These are phyloP conservation scores for Atherix ibis DNA, from an alignment of 2,888 invertebrate genomes.

Conservation along the genomic window DNA sequence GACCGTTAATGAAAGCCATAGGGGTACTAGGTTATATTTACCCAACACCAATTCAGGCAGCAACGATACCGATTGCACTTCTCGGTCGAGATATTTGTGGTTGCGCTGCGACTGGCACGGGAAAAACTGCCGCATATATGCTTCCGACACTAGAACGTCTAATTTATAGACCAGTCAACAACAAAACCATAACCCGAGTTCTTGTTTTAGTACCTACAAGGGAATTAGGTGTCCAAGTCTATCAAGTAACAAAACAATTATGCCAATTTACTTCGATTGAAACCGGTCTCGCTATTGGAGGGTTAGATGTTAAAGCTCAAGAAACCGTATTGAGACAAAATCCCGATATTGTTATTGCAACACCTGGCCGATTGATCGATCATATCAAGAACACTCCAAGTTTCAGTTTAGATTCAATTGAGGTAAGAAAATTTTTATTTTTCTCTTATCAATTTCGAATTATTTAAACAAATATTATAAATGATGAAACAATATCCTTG, in stretches of 20 bases:
- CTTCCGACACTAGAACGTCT: conserved; percentile 89
- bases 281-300: conserved; percentile 73
- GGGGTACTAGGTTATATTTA: conserved; percentile 75
- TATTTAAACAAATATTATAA: conserved; percentile 38
- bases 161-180: conserved; percentile 64
- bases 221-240: conserved; percentile 95
- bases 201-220: conserved; percentile 91
- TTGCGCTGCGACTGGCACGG: conserved; percentile 95
- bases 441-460: conserved; percentile 37
- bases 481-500: conserved; percentile 32
- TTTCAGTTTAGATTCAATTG: conserved; percentile 77
- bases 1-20: conserved; percentile 85
- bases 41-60: conserved; percentile 93
- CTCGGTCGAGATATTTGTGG: conserved; percentile 92
- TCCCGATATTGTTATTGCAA: conserved; percentile 95
- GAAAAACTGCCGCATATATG: conserved; percentile 99
- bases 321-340: conserved; percentile 70
- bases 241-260: conserved; percentile 81
- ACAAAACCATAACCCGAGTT: conserved; percentile 58
- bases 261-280: conserved; percentile 73
- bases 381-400: conserved; percentile 90
- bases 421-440: conserved; percentile 38
- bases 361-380: conserved; percentile 94
- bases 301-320: conserved; percentile 68
- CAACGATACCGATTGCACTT: conserved; percentile 86